Conservation (phyloP, 2,888 invertebrate species). For the Trissolcus japonicus region DNA sequence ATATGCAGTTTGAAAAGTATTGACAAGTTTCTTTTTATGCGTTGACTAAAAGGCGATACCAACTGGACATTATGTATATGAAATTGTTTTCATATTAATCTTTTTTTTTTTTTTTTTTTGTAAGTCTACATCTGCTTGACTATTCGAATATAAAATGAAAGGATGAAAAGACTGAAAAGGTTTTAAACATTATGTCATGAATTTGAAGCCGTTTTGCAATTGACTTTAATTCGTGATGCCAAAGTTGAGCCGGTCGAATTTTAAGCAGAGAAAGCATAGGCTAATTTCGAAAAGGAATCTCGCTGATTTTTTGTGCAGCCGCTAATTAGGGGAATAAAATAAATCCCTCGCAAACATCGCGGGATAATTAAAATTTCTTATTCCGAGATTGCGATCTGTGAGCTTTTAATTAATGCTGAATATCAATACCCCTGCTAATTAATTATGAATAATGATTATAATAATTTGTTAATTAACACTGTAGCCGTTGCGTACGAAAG, state of each 20-base stretch:
- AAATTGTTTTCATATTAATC: too few species aligned
- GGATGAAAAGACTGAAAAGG: background rate
- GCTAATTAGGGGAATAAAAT: constrained; percentile 48
- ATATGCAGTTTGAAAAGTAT: too few species aligned
- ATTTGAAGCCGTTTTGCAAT: constrained; percentile 29
- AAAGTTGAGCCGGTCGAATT: constrained; percentile 38
- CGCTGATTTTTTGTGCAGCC: constrained; percentile 1
- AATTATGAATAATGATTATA: constrained; percentile 55
- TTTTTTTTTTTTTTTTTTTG: too few species aligned
- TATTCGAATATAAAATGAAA: background rate
- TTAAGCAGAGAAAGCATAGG: constrained; percentile 32
- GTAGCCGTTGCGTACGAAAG: constrained; percentile 21
- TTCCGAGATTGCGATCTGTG: constrained; percentile 42
- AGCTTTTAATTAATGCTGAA: constrained; percentile 46
- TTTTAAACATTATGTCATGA: constrained; percentile 16
- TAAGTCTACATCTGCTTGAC: background rate
- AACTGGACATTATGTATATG: too few species aligned
- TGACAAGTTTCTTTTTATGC: too few species aligned
- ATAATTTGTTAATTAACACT: constrained; percentile 55
- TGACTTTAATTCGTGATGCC: constrained; percentile 26
- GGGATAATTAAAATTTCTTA: constrained; percentile 54
- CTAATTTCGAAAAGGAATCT: constrained; percentile 6
- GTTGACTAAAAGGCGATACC: too few species aligned
- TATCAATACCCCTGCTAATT: constrained; percentile 53
- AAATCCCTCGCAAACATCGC: constrained; percentile 42